Conservation (phyloP, 2,888 invertebrate genomes). For the Doris montereyensis region DNA sequence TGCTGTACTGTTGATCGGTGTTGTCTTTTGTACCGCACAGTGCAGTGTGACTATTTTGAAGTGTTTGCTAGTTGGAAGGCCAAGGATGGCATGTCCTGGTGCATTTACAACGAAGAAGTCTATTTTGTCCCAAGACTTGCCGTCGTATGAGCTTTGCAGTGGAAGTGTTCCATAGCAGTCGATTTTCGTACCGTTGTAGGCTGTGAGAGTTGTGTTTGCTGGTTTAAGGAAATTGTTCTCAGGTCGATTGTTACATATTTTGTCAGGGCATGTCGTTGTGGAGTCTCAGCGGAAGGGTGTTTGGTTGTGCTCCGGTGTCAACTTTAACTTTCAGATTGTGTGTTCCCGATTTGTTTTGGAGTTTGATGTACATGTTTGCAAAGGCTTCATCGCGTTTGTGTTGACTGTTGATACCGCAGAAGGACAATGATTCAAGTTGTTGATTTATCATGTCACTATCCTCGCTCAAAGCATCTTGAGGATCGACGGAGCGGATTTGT, state of each 20-base stretch:
- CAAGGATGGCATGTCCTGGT: too few relatives aligned
- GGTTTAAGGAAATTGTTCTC: not conserved
- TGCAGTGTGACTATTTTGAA: too few relatives aligned
- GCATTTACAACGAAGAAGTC: not conserved
- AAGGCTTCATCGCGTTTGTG: not conserved
- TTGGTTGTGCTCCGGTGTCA: not conserved
- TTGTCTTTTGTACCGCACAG: too few relatives aligned
- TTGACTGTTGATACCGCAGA: not conserved
- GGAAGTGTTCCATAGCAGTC: not conserved
- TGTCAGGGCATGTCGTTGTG: not conserved
- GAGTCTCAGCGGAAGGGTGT: not conserved
- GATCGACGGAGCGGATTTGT: not conserved
- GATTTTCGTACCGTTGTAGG: not conserved
- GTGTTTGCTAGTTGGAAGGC: too few relatives aligned
- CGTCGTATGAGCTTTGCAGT: not conserved
- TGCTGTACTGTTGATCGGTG: too few relatives aligned
- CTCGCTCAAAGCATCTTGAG: not conserved
- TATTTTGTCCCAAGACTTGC: not conserved
- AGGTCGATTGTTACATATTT: not conserved
- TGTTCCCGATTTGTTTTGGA: not conserved
- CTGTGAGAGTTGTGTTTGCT: not conserved
- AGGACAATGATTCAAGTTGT: not conserved
- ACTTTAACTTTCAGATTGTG: not conserved
- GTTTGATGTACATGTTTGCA: not conserved
- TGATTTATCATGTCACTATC: not conserved